Evolutionary conservation across 2,888 invertebrate genomes (phyloP), one percentile per base, ranked within the genome.

Genomic region (Calameuta idolon): DNA sequence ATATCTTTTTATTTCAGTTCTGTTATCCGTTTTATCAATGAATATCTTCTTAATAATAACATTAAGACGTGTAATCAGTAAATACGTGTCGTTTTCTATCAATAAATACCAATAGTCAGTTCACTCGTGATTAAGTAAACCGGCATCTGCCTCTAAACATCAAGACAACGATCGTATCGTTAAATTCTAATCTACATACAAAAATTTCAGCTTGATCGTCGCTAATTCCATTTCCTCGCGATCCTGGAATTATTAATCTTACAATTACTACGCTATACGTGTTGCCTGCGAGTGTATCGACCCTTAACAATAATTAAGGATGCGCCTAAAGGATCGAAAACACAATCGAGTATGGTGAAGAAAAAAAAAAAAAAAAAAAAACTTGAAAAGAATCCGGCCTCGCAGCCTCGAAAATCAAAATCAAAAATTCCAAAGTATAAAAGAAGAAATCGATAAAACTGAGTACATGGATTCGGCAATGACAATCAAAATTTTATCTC

Each of bases 1-100:
- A 35, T 35, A 35, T 74, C n/a, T 74, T 74, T 74, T 74, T 74
- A 74, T 74, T 74, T 74, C 74, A 74, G 74, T 74, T 74, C 74
- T 34, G 35, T 74, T 35, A 74, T 37, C 34, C 23, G 74, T 23
- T 33, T 74, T 35, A 74, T 74, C 34, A 35, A 74, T 74, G 34
- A 71, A 71, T 35, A 30, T 33, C 37, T 30, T 23, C 74, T 35
- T 33, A 74, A 37, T 37, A 35, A 35, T 74, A 74, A 74, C 74
- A 74, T 74, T 35, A 35, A 74, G 74, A 74, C 35, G 74, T 74
- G 30, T 74, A 74, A 74, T 74, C 74, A 35, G 33, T 74, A 74
- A 74, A 37, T 74, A 74, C 71, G 74, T 34, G 30, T 74, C 35
- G 74, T 74, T 74, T 35, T 74, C 33, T 35, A 74, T 35, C 23